Evolutionary conservation across 2,113 vertebrate species (phyloP).

Genomic region (Erythrolamprus reginae): DNA sequence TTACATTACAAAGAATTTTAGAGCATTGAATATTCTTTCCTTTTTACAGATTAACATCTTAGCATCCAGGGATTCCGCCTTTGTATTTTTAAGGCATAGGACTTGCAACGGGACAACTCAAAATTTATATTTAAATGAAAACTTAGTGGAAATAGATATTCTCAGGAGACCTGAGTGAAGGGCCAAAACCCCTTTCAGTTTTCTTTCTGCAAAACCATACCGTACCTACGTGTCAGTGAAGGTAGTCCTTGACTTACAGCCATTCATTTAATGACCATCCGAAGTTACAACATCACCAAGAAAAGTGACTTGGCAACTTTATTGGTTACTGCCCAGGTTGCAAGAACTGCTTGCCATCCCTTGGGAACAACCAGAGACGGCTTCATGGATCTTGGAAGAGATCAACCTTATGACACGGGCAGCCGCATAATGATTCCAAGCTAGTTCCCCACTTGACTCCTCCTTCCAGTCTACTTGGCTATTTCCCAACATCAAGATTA

Average conservation of each 20-base stretch:
- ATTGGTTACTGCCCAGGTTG: too few species aligned
- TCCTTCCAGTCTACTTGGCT: background rate
- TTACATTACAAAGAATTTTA: background rate
- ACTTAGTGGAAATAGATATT: background rate
- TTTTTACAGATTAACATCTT: background rate
- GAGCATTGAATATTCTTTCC: background rate
- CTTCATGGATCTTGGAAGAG: background rate
- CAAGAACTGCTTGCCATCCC: background rate
- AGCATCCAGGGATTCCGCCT: background rate
- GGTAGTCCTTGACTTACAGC: too few species aligned
- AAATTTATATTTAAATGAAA: background rate
- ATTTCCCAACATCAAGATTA: background rate
- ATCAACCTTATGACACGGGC: background rate
- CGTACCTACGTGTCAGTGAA: background rate
- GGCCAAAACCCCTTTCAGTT: background rate
- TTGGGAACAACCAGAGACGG: background rate
- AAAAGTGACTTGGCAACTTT: background rate
- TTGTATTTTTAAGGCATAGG: background rate
- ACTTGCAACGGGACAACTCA: background rate
- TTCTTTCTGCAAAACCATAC: background rate
- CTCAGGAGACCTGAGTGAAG: background rate
- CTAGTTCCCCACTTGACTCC: background rate
- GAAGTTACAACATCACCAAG: background rate
- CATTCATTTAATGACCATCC: background rate
- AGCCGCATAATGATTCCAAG: background rate